Base-by-base conservation (phyloP, 2,797 vertebrate species). In the Scleropages formosus region DNA sequence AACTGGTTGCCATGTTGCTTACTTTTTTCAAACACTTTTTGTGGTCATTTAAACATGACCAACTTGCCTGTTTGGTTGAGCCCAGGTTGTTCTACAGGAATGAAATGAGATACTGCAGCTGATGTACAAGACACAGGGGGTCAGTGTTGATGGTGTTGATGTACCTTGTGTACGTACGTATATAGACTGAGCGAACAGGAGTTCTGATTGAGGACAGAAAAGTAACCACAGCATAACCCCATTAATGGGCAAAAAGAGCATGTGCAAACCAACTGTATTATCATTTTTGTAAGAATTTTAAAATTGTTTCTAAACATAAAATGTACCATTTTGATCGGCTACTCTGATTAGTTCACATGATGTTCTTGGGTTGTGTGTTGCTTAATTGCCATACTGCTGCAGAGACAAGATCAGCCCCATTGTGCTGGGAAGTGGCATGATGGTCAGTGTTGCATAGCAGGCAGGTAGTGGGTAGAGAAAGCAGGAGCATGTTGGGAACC, bases 231-330 rank as follows among this genome's bases (percentile, higher is more conserved):
- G 31, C 6, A 2, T 39, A 6, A 39, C 31, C 39, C 31, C 31
- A 39, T 6, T 39, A 39, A 39, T 39, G 6, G 6, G 31, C 39
- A 6, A 39, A n/a, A n/a, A 6, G 31, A 39, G 39, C 31, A 39
- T 39, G 39, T 39, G 31, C 31, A 39, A 39, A 2, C 31, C n/a
- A n/a, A 39, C 31, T 39, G 31, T 39, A 6, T 2, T n/a, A n/a
- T n/a, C n/a, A 31, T 46, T 26, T 26, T 15, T 70, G 15, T 70
- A 70, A 70, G 18, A 44, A 10, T 49, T 69, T 2, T 56, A 16
- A 70, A 56, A 69, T 69, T 26, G 27, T 70, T 68, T 56, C 53
- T 53, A 70, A 51, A 68, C 49, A 70, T 47, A 3, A 53, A 70
- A 70, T 56, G 20, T 56, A 70, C 56, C 53, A 53, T 27, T 56